Conservation (phyloP, 2,113 vertebrate genomes). For the Hucho hucho region DNA sequence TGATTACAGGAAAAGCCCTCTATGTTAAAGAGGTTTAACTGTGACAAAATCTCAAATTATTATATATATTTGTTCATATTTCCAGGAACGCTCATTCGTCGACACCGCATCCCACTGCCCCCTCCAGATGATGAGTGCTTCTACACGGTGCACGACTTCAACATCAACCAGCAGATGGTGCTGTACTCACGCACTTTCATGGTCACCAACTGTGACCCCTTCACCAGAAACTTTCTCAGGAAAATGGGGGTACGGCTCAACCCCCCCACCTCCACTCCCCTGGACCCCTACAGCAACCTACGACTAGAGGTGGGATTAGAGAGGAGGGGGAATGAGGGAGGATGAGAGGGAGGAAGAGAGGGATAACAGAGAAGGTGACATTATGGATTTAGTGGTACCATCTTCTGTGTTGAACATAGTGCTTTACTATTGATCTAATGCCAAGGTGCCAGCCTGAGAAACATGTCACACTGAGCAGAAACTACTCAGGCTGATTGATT, state of each 20-base stretch:
- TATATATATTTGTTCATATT: neutral
- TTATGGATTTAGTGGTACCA: too few relatives aligned
- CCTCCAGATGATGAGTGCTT: conserved; percentile 82
- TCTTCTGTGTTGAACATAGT: too few relatives aligned
- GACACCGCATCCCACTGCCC: conserved; percentile 86
- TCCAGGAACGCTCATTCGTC: conserved; percentile 81
- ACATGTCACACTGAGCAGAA: too few relatives aligned
- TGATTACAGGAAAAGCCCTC: too few relatives aligned
- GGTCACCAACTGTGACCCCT: conserved; percentile 83
- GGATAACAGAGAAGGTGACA: neutral
- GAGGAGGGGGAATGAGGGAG: neutral
- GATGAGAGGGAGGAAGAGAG: conserved; percentile 6
- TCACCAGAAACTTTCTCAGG: conserved; percentile 84
- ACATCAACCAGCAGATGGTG: conserved; percentile 80
- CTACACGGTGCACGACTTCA: conserved; percentile 86
- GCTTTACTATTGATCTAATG: too few relatives aligned
- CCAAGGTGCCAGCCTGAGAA: too few relatives aligned
- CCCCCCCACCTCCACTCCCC: conserved; percentile 59
- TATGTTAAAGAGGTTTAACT: too few relatives aligned
- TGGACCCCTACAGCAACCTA: conserved; percentile 78
- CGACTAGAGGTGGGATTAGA: conserved; percentile 73
- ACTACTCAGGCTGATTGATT: too few relatives aligned
- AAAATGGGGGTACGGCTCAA: conserved; percentile 83
- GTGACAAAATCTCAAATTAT: too few relatives aligned
- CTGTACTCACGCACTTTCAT: conserved; percentile 82